phyloP scores from a whole-genome alignment of 2,113 vertebrate genomes.

The Hyperopisus bebe region DNA sequence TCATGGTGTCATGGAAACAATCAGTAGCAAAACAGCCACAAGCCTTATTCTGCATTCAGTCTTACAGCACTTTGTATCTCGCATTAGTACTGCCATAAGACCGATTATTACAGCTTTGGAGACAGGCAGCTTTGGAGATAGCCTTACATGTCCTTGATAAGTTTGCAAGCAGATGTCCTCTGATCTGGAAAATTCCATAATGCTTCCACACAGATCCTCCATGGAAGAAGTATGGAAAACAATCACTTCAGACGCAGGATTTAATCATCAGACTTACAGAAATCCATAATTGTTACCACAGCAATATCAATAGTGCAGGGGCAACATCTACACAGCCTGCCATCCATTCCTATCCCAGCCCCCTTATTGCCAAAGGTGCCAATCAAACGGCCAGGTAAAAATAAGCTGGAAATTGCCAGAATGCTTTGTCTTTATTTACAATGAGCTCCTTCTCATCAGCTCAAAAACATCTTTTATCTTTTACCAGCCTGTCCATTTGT shows the following conservation, averaged over 20 bases:
- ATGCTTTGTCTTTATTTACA: neutral
- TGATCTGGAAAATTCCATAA: conserved; percentile 55
- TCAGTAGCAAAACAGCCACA: neutral
- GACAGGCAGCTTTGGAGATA: conserved; percentile 27
- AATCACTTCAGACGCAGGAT: conserved; percentile 53
- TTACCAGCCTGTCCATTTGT: neutral
- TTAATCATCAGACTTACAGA: conserved; percentile 56
- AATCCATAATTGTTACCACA: conserved; percentile 46
- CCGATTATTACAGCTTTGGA: conserved; percentile 39
- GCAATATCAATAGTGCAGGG: conserved; percentile 26
- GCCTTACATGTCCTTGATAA: neutral
- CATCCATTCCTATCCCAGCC: neutral
- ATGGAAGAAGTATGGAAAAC: conserved; percentile 58
- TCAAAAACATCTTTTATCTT: neutral
- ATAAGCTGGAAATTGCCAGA: conserved; percentile 4
- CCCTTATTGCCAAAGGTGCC: neutral
- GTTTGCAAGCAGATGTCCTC: conserved; percentile 47
- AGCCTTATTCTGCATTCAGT: neutral
- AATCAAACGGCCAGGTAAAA: neutral
- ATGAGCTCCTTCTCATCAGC: neutral
- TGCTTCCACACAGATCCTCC: conserved; percentile 58
- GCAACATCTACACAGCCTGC: neutral
- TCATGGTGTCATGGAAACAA: neutral
- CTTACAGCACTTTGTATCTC: neutral
- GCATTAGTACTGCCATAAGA: conserved; percentile 31